These are phyloP conservation scores for Pseudochirops cupreus DNA, from an alignment of 2,797 vertebrate genomes.

Conservation along the genomic window DNA sequence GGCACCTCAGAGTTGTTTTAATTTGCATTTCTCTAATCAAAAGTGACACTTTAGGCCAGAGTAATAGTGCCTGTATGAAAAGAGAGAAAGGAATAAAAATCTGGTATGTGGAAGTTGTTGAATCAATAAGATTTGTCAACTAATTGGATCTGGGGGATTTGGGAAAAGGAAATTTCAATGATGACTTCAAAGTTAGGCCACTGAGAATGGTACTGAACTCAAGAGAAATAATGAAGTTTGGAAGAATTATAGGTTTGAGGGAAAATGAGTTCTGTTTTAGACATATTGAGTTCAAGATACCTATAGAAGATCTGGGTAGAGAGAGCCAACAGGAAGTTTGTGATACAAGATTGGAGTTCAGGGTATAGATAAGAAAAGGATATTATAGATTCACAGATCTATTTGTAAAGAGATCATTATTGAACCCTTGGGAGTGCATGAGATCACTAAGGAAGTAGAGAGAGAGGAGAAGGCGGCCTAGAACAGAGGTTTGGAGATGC, in stretches of 20 bases:
- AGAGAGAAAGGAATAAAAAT: neutral
- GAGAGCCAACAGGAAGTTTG: neutral
- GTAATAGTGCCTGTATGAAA: neutral
- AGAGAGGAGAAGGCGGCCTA: neutral
- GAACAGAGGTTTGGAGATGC: neutral
- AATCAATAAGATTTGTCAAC: neutral
- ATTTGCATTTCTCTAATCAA: too few relatives aligned
- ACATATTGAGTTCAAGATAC: neutral
- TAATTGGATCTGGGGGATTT: neutral
- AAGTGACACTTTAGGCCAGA: too few relatives aligned
- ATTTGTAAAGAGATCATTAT: neutral
- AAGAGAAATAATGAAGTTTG: neutral
- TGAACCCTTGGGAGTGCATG: neutral
- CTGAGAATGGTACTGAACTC: neutral
- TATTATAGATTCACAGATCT: neutral
- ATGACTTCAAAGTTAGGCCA: neutral
- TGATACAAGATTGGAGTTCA: neutral
- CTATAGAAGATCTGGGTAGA: neutral
- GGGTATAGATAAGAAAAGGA: neutral
- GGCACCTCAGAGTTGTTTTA: too few relatives aligned
- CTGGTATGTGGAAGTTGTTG: neutral
- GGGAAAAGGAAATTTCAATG: neutral
- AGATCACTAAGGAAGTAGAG: neutral
- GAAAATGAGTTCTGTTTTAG: neutral
- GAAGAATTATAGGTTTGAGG: neutral